A percentile compares a stretch with the other conserved stretches of the same genome.
Evolutionary conservation across 2,113 vertebrate genomes (phyloP).

Genomic region (Crypturellus undulatus): DNA sequence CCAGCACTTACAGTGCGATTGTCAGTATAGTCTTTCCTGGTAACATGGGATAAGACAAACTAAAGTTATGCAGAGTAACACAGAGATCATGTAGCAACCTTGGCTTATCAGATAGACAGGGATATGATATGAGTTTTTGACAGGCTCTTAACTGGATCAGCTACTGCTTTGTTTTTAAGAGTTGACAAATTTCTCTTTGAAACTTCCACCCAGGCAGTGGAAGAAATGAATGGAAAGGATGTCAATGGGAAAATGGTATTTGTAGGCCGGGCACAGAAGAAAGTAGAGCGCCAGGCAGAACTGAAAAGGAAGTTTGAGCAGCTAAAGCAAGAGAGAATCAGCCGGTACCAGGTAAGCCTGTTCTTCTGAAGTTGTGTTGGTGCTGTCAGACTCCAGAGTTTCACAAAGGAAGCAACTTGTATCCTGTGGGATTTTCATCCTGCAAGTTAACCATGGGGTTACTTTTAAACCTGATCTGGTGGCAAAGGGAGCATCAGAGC

Average conservation of each 20-base stretch:
- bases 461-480: not conserved
- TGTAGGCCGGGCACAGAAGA: conserved; percentile 97
- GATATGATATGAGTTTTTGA: not conserved
- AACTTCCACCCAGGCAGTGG: conserved; percentile 86
- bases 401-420: fast-evolving
- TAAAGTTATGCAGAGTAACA: not conserved
- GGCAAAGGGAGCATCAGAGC: not conserved
- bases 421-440: not conserved
- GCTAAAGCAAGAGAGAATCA: conserved; percentile 97
- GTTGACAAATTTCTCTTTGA: conserved; percentile 5
- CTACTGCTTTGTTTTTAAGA: not conserved
- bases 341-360: conserved; percentile 91
- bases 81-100: not conserved
- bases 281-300: conserved; percentile 97
- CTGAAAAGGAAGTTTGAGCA: conserved; percentile 96
- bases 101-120: not conserved
- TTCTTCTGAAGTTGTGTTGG: not conserved
- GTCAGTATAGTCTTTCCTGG: not conserved
- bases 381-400: not conserved
- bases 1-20: fast-evolving
- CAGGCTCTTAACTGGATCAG: not conserved
- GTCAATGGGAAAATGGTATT: conserved; percentile 94
- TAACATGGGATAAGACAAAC: not conserved
- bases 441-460: not conserved
- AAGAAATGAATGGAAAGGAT: conserved; percentile 98